These are phyloP conservation scores for Phylloscopus whistleri DNA, from an alignment of 2,113 vertebrate species.

Conservation along the genomic window DNA sequence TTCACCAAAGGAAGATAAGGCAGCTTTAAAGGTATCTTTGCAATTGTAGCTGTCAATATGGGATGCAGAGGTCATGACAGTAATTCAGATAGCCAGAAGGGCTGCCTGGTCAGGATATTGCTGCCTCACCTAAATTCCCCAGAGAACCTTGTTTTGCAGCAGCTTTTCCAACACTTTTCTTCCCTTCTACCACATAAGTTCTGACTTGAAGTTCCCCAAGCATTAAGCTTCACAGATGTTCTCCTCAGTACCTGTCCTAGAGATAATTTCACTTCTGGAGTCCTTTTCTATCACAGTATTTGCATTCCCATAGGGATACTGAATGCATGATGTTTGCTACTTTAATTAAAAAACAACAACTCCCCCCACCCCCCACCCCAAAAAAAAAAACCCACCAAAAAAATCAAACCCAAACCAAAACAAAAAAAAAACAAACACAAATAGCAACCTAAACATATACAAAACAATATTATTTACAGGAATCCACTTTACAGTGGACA, in stretches of 20 bases:
- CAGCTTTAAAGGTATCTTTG: background rate
- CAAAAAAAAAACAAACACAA: background rate
- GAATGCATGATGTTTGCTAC: background rate
- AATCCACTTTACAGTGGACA: background rate
- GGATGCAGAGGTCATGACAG: background rate
- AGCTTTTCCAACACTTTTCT: background rate
- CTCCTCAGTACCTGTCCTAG: background rate
- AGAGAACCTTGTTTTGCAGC: background rate
- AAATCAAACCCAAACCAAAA: background rate
- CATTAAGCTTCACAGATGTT: background rate
- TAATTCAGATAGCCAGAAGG: background rate
- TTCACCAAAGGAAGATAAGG: background rate
- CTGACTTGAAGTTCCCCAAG: background rate
- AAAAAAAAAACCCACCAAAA: background rate
- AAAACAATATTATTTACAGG: background rate
- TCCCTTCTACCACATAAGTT: background rate
- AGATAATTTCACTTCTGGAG: background rate
- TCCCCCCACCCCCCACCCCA: accelerated
- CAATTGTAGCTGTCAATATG: background rate
- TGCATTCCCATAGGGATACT: background rate
- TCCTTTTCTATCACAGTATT: background rate
- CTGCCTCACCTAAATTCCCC: background rate
- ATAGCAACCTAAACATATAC: background rate
- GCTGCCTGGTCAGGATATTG: background rate
- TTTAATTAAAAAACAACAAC: background rate